Percentiles rank a stretch among this genome's conserved stretches.
These are phyloP conservation scores for Talpa occidentalis DNA, from an alignment of 2,113 vertebrate species.

Conservation along the genomic window DNA sequence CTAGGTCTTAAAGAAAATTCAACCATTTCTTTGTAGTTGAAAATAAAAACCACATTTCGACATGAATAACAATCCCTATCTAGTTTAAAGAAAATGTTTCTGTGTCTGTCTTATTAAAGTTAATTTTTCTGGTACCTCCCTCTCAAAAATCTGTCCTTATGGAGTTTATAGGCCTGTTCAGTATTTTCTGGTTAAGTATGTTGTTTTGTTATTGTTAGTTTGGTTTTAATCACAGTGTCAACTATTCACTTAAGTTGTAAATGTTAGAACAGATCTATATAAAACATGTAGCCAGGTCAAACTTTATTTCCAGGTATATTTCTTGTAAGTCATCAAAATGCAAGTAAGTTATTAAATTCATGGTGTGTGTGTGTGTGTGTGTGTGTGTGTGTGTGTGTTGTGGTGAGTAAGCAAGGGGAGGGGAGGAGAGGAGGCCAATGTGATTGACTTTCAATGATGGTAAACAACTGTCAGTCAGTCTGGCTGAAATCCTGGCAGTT, in stretches of 20 bases:
- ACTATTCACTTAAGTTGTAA: neutral
- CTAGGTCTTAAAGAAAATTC: neutral
- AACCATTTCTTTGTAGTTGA: neutral
- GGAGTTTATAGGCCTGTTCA: neutral
- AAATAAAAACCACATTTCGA: neutral
- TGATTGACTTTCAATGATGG: neutral
- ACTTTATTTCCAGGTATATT: conserved; percentile 1
- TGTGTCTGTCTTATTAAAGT: neutral
- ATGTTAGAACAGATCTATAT: neutral
- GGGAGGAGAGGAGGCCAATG: neutral
- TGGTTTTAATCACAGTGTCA: neutral
- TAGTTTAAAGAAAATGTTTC: neutral
- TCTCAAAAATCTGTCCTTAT: neutral
- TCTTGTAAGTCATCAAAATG: neutral
- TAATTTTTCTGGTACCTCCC: neutral
- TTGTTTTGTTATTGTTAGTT: neutral
- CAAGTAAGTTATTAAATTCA: neutral
- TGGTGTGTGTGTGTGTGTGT: neutral
- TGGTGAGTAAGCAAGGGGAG: neutral
- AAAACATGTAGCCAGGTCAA: neutral
- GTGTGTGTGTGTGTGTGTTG: neutral
- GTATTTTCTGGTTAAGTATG: neutral
- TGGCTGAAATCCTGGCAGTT: conserved; percentile 15
- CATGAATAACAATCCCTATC: neutral
- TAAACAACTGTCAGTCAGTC: neutral